phyloP scores from a whole-genome alignment of 2,797 vertebrate genomes.

The Dendrocincla tyrannina region DNA sequence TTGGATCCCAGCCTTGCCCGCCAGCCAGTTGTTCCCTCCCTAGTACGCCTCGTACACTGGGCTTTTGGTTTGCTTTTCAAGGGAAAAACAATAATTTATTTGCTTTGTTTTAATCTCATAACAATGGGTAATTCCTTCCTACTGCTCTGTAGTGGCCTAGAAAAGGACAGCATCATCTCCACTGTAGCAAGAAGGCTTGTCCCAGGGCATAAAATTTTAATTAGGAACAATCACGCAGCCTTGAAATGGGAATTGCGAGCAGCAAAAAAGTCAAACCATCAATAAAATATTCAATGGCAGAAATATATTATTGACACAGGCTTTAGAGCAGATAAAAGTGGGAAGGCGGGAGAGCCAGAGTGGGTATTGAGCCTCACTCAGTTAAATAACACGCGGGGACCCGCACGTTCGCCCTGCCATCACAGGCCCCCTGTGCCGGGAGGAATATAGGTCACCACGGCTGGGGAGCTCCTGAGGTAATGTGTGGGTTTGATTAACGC shows the following conservation, averaged over 20 bases:
- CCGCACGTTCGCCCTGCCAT: accelerated
- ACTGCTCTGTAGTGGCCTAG: constrained; percentile 43
- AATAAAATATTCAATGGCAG: constrained; percentile 74
- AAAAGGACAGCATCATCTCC: constrained; percentile 62
- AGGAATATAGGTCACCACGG: neutral
- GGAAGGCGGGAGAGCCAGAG: neutral
- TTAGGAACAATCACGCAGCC: constrained; percentile 69
- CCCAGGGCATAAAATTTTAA: constrained; percentile 72
- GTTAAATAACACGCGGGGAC: neutral
- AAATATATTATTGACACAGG: constrained; percentile 67
- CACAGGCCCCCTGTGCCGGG: accelerated
- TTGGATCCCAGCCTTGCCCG: neutral
- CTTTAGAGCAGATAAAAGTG: constrained; percentile 26
- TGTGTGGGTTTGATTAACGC: neutral
- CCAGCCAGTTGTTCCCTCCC: neutral
- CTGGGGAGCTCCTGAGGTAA: neutral
- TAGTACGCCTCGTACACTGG: neutral
- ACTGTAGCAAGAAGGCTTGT: constrained; percentile 57
- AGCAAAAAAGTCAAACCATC: constrained; percentile 66
- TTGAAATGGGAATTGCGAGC: constrained; percentile 65
- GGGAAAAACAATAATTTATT: constrained; percentile 17
- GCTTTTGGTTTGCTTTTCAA: neutral
- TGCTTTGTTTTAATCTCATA: constrained; percentile 54
- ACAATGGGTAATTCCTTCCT: constrained; percentile 49
- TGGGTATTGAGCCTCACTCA: neutral